A percentile compares a stretch with the other conserved stretches of the same genome.
phyloP scores from a whole-genome alignment of 2,797 vertebrate genomes.

The Pagetopsis macropterus region DNA sequence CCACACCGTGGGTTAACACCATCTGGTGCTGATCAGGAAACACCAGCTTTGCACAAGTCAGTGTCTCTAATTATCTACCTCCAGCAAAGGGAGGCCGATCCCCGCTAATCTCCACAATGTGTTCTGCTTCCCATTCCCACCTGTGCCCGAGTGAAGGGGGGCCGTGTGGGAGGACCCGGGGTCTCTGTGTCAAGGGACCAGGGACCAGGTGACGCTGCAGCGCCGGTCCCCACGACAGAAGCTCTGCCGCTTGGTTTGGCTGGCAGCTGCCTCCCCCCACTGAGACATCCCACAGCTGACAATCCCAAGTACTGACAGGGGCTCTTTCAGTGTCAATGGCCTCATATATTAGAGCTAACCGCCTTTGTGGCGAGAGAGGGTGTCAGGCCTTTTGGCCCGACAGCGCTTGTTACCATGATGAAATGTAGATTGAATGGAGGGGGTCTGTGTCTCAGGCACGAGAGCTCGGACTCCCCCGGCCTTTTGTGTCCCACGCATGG shows the following conservation, averaged over 20 bases:
- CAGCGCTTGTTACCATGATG: constrained; percentile 86
- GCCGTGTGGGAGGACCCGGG: constrained; percentile 64
- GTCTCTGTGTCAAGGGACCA: constrained; percentile 75
- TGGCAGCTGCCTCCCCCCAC: constrained; percentile 87
- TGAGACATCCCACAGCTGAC: constrained; percentile 87
- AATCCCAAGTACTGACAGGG: constrained; percentile 80
- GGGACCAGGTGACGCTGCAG: constrained; percentile 80
- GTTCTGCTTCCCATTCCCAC: constrained; percentile 86
- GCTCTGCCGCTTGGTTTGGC: constrained; percentile 73
- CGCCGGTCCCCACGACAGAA: constrained; percentile 73
- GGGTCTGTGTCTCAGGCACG: constrained; percentile 83
- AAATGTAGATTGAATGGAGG: constrained; percentile 86
- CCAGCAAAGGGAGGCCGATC: constrained; percentile 76
- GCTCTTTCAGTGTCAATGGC: constrained; percentile 86
- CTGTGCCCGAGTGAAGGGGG: constrained; percentile 79
- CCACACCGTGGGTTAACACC: constrained; percentile 78
- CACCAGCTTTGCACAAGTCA: constrained; percentile 86
- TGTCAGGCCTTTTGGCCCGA: constrained; percentile 85
- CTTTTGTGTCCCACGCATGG: constrained; percentile 82
- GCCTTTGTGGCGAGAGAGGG: constrained; percentile 83
- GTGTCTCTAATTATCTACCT: constrained; percentile 85
- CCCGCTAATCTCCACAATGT: constrained; percentile 86
- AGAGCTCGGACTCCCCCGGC: constrained; percentile 76
- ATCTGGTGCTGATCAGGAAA: constrained; percentile 87
- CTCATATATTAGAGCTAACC: constrained; percentile 89